Evolutionary conservation across 64 coral and sea anemone genomes (phyloP), one percentile per base, ranked within the genome.

Genomic region (Montipora capricornis): DNA sequence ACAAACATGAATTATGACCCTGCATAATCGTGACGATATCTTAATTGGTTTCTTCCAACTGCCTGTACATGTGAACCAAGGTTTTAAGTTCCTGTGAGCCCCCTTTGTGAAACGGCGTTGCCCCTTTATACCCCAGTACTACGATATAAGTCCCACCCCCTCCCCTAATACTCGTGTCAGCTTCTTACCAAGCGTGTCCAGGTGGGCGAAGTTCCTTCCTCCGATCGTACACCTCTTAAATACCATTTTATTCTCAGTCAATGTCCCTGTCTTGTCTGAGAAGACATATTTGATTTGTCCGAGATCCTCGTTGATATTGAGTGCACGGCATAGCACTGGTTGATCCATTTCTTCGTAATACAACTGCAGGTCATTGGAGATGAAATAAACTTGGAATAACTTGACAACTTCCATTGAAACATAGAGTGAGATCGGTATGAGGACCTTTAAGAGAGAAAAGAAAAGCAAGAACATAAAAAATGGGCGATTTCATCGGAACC

Each of bases 231-330:
- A 99, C 70, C 89, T 91, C 64, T 92, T 96, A 78, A 99, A 99
- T n/a, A 94, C 92, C 98, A 99, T 99, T 77, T 99, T 99, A 80
- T 99, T 99, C 75, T 99, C 98, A 37, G 98, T 99, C n/a, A 99
- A 79, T 5, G 98, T 99, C 10, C 98, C 98, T 68, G 98, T 99
- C 80, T 99, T 99, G 74, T 99, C 98, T 89, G 98, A 99, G 89
- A 99, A 99, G 1, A 99, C 79, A 89, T 94, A 99, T 81, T 92
- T 96, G n/a, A 99, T 99, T 48, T 99, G 98, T 46, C 98, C 98
- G 19, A 99, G 58, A 70, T 99, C 98, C 68, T 99, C 98, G 24
- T 99, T 99, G 44, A 99, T 99, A n/a, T 99, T 99, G 6, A 99
- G 90, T 20, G 98, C 98, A 51, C 98, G 95, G 19, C 98, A 99